A percentile compares a stretch with the other conserved stretches of the same genome.
phyloP scores from a whole-genome alignment of 2,888 invertebrate species.

The Luffia ferchaultella region DNA sequence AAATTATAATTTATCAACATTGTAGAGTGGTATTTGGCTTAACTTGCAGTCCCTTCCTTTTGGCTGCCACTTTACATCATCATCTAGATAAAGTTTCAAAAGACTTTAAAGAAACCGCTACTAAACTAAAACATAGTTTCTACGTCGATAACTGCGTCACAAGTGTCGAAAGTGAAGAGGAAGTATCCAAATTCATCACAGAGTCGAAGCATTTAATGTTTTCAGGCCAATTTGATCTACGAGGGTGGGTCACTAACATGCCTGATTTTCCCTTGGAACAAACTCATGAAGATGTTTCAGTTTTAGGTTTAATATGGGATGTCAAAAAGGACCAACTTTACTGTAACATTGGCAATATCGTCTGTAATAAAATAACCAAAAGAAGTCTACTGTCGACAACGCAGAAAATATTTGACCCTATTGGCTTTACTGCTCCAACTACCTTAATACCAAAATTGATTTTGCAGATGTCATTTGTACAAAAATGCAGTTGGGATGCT shows the following conservation, averaged over 20 bases:
- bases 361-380: slow-evolving; percentile 2
- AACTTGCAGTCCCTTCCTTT: slow-evolving; percentile 1
- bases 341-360: neutral
- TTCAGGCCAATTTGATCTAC: neutral
- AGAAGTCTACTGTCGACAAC: slow-evolving; percentile 4
- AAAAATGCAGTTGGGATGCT: slow-evolving; percentile 1
- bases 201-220: slow-evolving; percentile 1
- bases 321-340: neutral
- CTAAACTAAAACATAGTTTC: neutral
- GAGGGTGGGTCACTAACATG: slow-evolving; percentile 4
- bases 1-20: slow-evolving; percentile 1
- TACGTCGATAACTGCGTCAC: slow-evolving; percentile 3
- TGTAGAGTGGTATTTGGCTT: slow-evolving; percentile 6
- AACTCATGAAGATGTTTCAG: neutral
- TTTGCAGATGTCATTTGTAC: slow-evolving; percentile 1
- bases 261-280: neutral
- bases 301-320: slow-evolving; percentile 2
- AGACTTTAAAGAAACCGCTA: neutral
- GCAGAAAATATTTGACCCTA: slow-evolving; percentile 5
- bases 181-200: neutral
- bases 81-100: neutral
- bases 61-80: neutral
- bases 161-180: neutral
- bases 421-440: slow-evolving; percentile 4
- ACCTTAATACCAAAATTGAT: slow-evolving; percentile 7